These are phyloP conservation scores for Biston stratarius DNA, from an alignment of 2,888 invertebrate genomes.

Conservation along the genomic window DNA sequence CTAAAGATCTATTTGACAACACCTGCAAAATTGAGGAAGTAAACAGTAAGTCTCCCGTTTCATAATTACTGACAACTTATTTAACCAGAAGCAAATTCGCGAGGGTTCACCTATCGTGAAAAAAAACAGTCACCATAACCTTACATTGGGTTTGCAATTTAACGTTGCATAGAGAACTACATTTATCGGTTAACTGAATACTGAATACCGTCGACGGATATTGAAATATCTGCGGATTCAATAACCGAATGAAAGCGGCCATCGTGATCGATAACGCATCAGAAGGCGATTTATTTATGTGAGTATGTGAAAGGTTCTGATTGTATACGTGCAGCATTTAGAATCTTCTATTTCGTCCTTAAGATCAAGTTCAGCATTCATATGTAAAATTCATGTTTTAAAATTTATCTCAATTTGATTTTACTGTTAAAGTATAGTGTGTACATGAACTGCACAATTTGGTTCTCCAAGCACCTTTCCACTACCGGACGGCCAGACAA, in stretches of 20 bases:
- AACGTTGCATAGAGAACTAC: neutral
- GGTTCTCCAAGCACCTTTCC: too few relatives aligned
- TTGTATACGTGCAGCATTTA: too few relatives aligned
- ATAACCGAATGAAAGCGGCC: constrained; percentile 8
- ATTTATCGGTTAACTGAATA: constrained; percentile 24
- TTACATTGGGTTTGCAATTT: neutral
- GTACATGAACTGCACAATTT: too few relatives aligned
- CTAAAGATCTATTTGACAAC: neutral
- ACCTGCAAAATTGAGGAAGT: neutral
- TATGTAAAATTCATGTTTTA: too few relatives aligned
- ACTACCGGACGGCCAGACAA: too few relatives aligned
- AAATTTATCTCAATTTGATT: too few relatives aligned
- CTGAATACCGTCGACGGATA: constrained; percentile 34
- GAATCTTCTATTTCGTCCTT: neutral
- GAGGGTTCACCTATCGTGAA: neutral
- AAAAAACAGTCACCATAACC: neutral
- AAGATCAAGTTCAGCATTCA: too few relatives aligned
- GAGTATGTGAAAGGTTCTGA: neutral
- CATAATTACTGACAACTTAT: too few relatives aligned
- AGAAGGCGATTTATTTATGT: neutral
- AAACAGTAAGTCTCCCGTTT: too few relatives aligned
- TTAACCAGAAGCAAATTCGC: neutral
- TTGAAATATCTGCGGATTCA: constrained; percentile 37
- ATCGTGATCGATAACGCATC: constrained; percentile 5
- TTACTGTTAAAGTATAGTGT: too few relatives aligned